A percentile compares a stretch with the other conserved stretches of the same genome.
These are phyloP conservation scores for Eristalis tenax DNA, from an alignment of 2,888 invertebrate species.

Conservation along the genomic window DNA sequence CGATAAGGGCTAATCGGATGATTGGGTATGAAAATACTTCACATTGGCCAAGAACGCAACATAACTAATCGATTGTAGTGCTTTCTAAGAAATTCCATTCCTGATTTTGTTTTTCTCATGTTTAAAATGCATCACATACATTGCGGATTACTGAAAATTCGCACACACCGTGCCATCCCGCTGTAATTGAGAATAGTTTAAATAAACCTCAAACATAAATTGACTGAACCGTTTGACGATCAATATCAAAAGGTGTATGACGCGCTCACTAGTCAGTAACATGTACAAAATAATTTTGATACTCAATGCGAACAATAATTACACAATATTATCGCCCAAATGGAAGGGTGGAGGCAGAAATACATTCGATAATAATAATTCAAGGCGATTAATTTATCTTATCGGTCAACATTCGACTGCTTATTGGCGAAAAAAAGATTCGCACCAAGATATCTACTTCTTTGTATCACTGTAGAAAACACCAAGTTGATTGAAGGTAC, in stretches of 20 bases:
- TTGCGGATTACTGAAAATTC: no score
- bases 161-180: no score
- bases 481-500: conserved; percentile 14
- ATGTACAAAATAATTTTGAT: neutral
- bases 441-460: neutral
- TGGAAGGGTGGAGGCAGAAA: neutral
- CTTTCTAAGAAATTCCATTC: neutral
- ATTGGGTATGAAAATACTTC: neutral
- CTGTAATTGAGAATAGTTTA: neutral
- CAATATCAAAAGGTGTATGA: neutral
- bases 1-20: neutral
- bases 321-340: neutral
- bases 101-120: no score
- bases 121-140: no score
- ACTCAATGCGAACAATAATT: neutral
- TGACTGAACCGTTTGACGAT: neutral
- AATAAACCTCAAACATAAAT: neutral
- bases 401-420: conserved; percentile 24
- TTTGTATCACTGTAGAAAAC: neutral
- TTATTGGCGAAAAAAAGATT: conserved; percentile 1
- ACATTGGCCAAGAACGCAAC: neutral
- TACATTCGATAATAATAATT: conserved; percentile 9
- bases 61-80: neutral
- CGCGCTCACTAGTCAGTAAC: neutral
- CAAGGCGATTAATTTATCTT: conserved; percentile 25